phyloP scores from a whole-genome alignment of 2,113 vertebrate genomes.

The Pluvianellus socialis region DNA sequence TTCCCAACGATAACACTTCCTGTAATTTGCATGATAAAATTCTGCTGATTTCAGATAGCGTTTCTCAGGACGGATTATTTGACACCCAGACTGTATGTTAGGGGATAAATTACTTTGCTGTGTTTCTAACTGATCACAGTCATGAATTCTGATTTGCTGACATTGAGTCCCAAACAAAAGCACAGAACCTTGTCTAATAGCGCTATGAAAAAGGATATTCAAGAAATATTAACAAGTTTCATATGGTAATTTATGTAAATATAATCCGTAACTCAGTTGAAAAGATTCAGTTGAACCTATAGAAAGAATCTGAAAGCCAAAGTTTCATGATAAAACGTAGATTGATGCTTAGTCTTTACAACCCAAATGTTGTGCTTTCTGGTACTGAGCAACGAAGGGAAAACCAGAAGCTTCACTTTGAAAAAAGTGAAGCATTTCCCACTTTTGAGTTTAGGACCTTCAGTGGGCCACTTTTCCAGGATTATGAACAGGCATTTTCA shows the following conservation, averaged over 20 bases:
- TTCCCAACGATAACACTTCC: slow-evolving; percentile 58
- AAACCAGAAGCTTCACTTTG: not conserved
- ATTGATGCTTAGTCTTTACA: slow-evolving; percentile 61
- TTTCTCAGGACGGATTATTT: slow-evolving; percentile 54
- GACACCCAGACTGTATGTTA: slow-evolving; percentile 51
- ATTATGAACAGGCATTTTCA: not conserved
- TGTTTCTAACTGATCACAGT: slow-evolving; percentile 35
- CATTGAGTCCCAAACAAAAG: slow-evolving; percentile 74
- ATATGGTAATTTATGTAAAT: slow-evolving; percentile 83
- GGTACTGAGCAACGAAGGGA: slow-evolving; percentile 36
- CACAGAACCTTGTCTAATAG: slow-evolving; percentile 73
- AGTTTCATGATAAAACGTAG: slow-evolving; percentile 44
- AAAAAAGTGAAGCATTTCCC: not conserved
- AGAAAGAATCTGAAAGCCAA: slow-evolving; percentile 42
- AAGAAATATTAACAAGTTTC: slow-evolving; percentile 74
- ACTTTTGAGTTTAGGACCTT: not conserved
- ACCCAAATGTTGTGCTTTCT: slow-evolving; percentile 45
- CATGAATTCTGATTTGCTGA: slow-evolving; percentile 68
- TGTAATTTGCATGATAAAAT: slow-evolving; percentile 71
- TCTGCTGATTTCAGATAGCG: slow-evolving; percentile 65
- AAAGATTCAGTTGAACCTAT: slow-evolving; percentile 64
- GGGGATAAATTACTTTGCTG: slow-evolving; percentile 70
- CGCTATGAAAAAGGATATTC: slow-evolving; percentile 59
- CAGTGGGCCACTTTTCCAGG: not conserved
- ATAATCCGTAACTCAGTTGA: slow-evolving; percentile 70